Evolutionary conservation across 1,140 invertebrate species (phyloP), one percentile per base, ranked within the genome.

Genomic region (Doryteuthis pealeii): DNA sequence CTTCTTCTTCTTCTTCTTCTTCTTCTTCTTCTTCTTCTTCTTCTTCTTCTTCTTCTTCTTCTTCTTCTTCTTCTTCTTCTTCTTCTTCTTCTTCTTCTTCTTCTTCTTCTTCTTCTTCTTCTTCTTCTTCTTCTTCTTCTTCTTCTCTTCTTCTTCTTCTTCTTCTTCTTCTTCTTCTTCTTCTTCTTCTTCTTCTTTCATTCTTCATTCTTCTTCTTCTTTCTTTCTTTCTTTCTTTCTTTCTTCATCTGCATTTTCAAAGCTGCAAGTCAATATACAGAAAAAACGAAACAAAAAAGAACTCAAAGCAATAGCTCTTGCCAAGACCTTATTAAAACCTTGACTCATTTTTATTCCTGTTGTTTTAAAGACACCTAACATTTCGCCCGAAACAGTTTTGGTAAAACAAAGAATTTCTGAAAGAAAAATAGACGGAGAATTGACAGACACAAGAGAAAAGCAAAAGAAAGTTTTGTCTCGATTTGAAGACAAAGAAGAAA

Each of bases 1-100:
- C n/a, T n/a, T 49, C 45, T 49, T 49, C 45, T 49, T 49, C 45
- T 49, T 49, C 45, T 49, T 49, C 45, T 49, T 49, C 45, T 49
- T 49, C 45, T 49, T 49, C 45, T 49, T 49, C 22, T 49, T 49
- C 45, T 49, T 49, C 45, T 49, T 22, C 45, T 49, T 49, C 45
- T 49, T 22, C 45, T 49, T 49, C 22, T 49, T 49, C 22, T 22
- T 49, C 22, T 22, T 49, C 22, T 22, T 49, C 45, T 22, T 49
- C 22, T 22, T 49, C 22, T 22, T 49, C 45, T 22, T 49, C 22
- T 22, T 49, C 22, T 22, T 49, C 22, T 22, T 49, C 22, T 22
- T 49, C 22, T 22, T 49, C 22, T 22, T 49, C 22, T 22, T 49
- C 45, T 22, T 49, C 22, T 22, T 49, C 22, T 22, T 49, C 45